Percentiles rank a stretch among this genome's conserved stretches.
phyloP scores from a whole-genome alignment of 2,888 invertebrate species.

The Fissipunctia ypsillon region DNA sequence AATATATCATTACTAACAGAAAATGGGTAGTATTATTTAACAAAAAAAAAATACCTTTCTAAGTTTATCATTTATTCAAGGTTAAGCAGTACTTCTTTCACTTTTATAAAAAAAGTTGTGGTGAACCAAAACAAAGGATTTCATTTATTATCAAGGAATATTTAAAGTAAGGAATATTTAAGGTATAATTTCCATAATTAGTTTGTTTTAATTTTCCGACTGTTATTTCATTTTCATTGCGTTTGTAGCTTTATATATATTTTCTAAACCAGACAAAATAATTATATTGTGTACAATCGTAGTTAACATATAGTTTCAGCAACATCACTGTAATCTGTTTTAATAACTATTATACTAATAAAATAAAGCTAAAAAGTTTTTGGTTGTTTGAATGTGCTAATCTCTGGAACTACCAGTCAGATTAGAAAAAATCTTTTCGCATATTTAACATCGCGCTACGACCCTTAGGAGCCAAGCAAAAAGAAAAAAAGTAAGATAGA shows the following conservation, averaged over 20 bases:
- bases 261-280: not conserved
- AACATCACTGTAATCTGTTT: not conserved
- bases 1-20: not conserved
- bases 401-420: too few relatives aligned
- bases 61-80: not conserved
- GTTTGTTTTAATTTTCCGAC: slow-evolving; percentile 10
- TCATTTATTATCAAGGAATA: slow-evolving; percentile 1
- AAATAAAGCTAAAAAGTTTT: too few relatives aligned
- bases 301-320: not conserved
- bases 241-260: not conserved
- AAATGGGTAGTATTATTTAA: not conserved
- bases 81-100: not conserved
- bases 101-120: not conserved
- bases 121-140: slow-evolving; percentile 1
- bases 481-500: too few relatives aligned
- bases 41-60: not conserved
- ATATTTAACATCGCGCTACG: too few relatives aligned
- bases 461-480: too few relatives aligned
- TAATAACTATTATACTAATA: not conserved
- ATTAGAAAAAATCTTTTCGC: too few relatives aligned
- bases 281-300: not conserved
- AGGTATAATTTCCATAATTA: slow-evolving; percentile 21
- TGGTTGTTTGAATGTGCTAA: too few relatives aligned
- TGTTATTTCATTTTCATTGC: slow-evolving; percentile 25
- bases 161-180: slow-evolving; percentile 5